Percentiles rank a stretch among this genome's conserved stretches.
These are phyloP conservation scores for Tadarida brasiliensis DNA, from an alignment of 2,797 vertebrate species.

Conservation along the genomic window DNA sequence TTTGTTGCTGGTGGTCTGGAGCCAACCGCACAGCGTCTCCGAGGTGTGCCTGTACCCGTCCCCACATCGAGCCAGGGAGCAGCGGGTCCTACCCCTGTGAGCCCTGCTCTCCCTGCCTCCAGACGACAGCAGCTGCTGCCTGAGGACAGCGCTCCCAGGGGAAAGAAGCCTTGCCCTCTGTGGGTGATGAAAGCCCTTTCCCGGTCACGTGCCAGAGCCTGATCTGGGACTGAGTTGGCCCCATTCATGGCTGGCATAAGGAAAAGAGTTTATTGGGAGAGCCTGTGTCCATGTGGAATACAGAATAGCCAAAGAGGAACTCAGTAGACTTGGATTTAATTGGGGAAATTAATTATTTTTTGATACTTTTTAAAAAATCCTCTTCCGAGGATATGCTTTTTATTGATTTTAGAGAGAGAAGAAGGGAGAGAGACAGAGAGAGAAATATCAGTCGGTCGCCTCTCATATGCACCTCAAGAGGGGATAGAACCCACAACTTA, in stretches of 20 bases:
- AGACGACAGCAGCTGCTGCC: background rate
- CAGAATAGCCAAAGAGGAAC: background rate
- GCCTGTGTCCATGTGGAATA: background rate
- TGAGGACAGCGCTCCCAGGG: background rate
- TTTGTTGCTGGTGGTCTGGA: background rate
- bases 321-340: background rate
- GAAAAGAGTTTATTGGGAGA: background rate
- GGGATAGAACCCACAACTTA: background rate
- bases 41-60: background rate
- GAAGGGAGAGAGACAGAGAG: background rate
- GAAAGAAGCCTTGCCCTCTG: background rate
- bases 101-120: background rate
- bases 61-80: background rate
- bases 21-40: background rate
- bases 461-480: background rate
- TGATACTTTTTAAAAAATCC: background rate
- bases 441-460: background rate
- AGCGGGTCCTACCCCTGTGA: rapidly evolving
- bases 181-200: background rate
- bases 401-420: background rate
- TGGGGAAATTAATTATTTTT: slow-evolving; percentile 14
- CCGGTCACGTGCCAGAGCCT: background rate
- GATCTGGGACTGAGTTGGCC: background rate
- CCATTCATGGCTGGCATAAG: background rate
- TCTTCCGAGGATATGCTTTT: background rate